These are phyloP conservation scores for Crocallis elinguaria DNA, from an alignment of 2,888 invertebrate species.

Conservation along the genomic window DNA sequence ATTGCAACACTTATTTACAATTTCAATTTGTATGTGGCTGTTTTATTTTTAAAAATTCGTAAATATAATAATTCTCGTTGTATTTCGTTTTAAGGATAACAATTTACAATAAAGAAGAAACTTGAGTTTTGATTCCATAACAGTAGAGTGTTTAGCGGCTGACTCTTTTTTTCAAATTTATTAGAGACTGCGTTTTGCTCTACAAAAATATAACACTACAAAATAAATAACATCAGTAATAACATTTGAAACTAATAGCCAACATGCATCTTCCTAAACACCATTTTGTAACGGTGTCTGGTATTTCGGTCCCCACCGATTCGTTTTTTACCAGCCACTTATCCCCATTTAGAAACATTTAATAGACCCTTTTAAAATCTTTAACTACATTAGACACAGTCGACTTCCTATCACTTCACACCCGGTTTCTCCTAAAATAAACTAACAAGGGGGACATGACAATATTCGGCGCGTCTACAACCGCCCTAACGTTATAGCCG, in stretches of 20 bases:
- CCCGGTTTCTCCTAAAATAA: conserved; percentile 63
- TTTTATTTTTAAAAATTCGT: too few species aligned
- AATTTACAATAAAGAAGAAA: too few species aligned
- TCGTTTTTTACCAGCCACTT: conserved; percentile 24
- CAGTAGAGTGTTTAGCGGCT: too few species aligned
- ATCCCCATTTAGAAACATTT: conserved; percentile 24
- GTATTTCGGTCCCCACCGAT: conserved; percentile 6
- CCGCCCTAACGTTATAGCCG: conserved; percentile 63
- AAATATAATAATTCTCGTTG: too few species aligned
- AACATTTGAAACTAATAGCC: background rate
- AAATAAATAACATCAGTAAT: background rate
- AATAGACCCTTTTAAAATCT: conserved; percentile 34
- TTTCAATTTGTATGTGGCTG: background rate
- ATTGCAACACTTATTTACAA: background rate
- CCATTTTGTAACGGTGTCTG: background rate
- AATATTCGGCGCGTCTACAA: conserved; percentile 52
- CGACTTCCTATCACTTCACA: conserved; percentile 72
- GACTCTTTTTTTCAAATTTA: too few species aligned
- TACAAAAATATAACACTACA: too few species aligned
- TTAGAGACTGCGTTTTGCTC: too few species aligned
- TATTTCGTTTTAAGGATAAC: too few species aligned
- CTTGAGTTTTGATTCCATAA: too few species aligned
- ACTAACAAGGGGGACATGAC: conserved; percentile 49
- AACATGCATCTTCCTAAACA: background rate
- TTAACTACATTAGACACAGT: conserved; percentile 60